Evolutionary conservation across 2,797 vertebrate species (phyloP), one percentile per base, ranked within the genome.

Genomic region (Capromys pilorides): DNA sequence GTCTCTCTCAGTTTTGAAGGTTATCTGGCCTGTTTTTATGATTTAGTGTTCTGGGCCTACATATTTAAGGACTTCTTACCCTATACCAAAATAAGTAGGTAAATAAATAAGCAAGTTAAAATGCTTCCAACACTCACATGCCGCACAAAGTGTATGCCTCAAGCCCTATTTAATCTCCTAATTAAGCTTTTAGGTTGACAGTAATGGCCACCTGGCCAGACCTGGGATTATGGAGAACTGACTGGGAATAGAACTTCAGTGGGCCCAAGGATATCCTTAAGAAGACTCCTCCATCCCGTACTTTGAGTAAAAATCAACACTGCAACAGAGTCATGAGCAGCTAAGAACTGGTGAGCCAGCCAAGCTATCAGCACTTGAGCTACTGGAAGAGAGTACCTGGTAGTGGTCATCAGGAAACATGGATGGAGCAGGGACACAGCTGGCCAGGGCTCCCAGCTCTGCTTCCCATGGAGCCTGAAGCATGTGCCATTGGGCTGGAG

Each of bases 371-470:
- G 33, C 5, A 5, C 1, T 9, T 5, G 2, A 28, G 18, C 62
- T 66, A 3, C 16, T 11, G 41, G 31, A 21, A 83, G 49, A 49
- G 14, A 31, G 31, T 4, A 9, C 0, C 0, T 1, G 2, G 31
- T 24, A 14, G 77, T 49, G 10, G 54, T 19, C 26, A 2, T 33
- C 1, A 2, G 81, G 61, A n/a, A 7, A 3, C 0, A 0, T 2
- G 57, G 54, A 26, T 14, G 10, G 75, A 31, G 33, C 0, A 26
- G 26, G 33, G 31, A 6, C 4, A 0, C 4, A 16, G 18, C 88
- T 31, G 33, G 28, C 22, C 2, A 8, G 80, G 16, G 16, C 3
- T 51, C 10, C 83, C 19, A 0, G 7, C 64, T 77, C 66, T 2
- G 14, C 39, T 16, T 77, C 22, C 64, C 61, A 22, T 22, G 13